Evolutionary conservation across 2,113 vertebrate species (phyloP).

Genomic region (rat (Rattus norvegicus)): DNA sequence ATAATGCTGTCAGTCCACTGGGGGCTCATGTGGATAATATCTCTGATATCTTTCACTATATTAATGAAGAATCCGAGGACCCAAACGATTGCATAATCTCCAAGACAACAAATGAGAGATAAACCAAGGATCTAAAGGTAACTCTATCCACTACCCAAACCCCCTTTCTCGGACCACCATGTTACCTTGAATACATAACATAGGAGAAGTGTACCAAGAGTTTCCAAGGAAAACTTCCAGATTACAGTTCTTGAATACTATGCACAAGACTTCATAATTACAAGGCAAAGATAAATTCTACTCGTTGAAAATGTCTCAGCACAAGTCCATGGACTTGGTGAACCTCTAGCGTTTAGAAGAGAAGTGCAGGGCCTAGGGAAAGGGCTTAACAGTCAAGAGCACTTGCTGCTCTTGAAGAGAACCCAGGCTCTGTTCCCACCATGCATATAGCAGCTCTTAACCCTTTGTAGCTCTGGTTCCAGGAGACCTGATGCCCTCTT

Average conservation of each 20-base stretch:
- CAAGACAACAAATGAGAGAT: background rate
- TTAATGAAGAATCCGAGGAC: background rate
- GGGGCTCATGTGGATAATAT: background rate
- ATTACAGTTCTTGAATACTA: background rate
- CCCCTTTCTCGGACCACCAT: background rate
- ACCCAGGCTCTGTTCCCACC: background rate
- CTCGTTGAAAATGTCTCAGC: background rate
- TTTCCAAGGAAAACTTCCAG: background rate
- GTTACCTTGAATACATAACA: background rate
- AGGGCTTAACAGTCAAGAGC: background rate
- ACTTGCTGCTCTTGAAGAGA: background rate
- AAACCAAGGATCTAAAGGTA: background rate
- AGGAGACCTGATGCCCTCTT: background rate
- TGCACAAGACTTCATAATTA: background rate
- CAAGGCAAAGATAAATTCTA: background rate
- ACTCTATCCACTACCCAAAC: background rate
- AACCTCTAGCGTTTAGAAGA: background rate
- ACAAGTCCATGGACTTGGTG: background rate
- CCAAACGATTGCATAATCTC: background rate
- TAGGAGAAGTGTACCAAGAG: background rate
- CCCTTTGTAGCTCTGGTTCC: background rate
- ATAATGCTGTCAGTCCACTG: background rate
- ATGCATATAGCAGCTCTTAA: background rate
- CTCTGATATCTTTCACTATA: background rate
- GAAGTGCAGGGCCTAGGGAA: background rate